A percentile compares a stretch with the other conserved stretches of the same genome.
Evolutionary conservation across 2,888 invertebrate species (phyloP).

Genomic region (Bibio marci): DNA sequence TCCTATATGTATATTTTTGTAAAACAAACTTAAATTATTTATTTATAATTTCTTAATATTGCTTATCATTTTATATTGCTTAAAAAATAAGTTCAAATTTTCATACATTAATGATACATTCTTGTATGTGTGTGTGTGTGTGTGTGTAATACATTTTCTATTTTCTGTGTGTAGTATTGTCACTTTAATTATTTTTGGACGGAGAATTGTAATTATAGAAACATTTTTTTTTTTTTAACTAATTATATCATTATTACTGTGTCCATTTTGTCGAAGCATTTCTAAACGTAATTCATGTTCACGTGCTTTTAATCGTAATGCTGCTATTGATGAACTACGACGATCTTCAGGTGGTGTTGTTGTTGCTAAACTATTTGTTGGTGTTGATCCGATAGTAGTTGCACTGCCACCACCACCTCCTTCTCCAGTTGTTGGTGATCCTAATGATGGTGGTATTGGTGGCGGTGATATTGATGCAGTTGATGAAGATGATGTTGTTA

Average conservation of each 20-base stretch:
- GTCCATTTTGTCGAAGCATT: constrained; percentile 48
- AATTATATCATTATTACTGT: constrained; percentile 3
- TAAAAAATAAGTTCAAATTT: no score
- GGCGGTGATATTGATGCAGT: constrained; percentile 6
- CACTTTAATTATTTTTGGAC: no score
- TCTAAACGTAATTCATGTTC: constrained; percentile 78
- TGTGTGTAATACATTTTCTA: no score
- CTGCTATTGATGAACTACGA: constrained; percentile 74
- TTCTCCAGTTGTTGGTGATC: constrained; percentile 11
- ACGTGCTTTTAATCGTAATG: constrained; percentile 69
- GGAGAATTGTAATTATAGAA: no score
- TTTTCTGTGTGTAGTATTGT: no score
- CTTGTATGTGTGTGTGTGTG: no score
- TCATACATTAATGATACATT: no score
- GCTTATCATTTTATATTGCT: no score
- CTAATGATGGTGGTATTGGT: constrained; percentile 9
- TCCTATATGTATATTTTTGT: no score
- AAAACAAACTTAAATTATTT: no score
- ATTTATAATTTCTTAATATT: no score
- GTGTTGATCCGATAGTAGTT: constrained; percentile 16
- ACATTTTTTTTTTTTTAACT: no score
- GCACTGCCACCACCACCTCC: constrained; percentile 1
- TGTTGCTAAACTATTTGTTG: constrained; percentile 33
- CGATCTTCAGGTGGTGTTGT: constrained; percentile 58
- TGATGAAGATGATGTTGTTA: neutral